Evolutionary conservation across 1,140 invertebrate genomes (phyloP), one percentile per base, ranked within the genome.

Genomic region (Glossosoma conforme): DNA sequence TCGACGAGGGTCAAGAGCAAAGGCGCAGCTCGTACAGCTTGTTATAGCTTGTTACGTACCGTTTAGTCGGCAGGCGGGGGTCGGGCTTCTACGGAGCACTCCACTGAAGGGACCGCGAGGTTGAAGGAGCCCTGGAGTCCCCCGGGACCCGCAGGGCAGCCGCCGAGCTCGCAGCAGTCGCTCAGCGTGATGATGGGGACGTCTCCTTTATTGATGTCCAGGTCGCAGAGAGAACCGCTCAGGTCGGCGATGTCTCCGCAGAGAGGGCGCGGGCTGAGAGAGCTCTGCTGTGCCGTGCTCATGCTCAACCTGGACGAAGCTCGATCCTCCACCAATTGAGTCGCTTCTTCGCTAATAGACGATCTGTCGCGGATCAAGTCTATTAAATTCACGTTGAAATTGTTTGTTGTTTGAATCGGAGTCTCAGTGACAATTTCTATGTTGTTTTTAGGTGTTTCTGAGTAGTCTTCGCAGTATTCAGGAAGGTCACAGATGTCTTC

Each of bases 151-250:
- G 43, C 11, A 13, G 35, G 38, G 40, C 11, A 33, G 17, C n/a
- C 17, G 21, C 28, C 10, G 13, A 56, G 55, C 50, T 72, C 67
- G 45, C 68, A 66, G 66, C 70, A 75, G 62, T 74, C 70, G 46
- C 70, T 73, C 45, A 75, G 69, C 44, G 70, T 73, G 65, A 75
- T 75, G 45, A 61, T 60, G 15, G 72, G 72, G 3, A 72, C 61
- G 49, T 68, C 67, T 35, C 54, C 64, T 52, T 59, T 64, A 52
- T 67, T 62, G 20, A 73, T 63, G 55, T 66, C 63, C 24, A 73
- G 61, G 18, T 61, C 58, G 42, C 65, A 62, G 54, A 75, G 57
- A 32, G 62, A 65, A 56, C 68, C 60, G 42, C 65, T 59, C 53
- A 75, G 47, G 36, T 64, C 63, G 14, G 67, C 65, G 35, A 72